Conservation (phyloP, 2,888 invertebrate genomes). For the Schizotus pectinicornis region DNA sequence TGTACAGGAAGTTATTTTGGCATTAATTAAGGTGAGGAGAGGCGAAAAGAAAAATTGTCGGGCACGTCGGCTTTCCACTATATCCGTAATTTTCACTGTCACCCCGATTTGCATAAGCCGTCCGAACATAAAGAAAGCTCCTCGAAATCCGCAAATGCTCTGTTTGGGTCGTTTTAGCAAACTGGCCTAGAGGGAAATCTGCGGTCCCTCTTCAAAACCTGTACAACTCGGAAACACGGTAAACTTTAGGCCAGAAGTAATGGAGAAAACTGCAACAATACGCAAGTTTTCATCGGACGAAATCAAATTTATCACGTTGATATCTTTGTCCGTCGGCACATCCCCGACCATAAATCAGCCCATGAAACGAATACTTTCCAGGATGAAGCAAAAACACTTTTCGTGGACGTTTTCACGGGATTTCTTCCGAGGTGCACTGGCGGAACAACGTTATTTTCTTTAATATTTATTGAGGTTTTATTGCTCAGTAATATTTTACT, state of each 20-base stretch:
- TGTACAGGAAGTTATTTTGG: too few species aligned
- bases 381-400: slow-evolving; percentile 16
- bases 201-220: not conserved
- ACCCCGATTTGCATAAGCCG: too few species aligned
- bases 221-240: not conserved
- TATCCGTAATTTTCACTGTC: too few species aligned
- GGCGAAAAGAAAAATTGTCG: too few species aligned
- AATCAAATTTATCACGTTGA: slow-evolving; percentile 18
- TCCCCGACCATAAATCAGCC: slow-evolving; percentile 17
- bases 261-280: slow-evolving; percentile 1
- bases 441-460: slow-evolving; percentile 9
- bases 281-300: slow-evolving; percentile 12
- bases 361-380: slow-evolving; percentile 19
- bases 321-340: slow-evolving; percentile 14
- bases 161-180: not conserved
- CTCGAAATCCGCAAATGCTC: not conserved
- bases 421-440: slow-evolving; percentile 3
- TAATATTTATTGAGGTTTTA: slow-evolving; percentile 24
- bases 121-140: not conserved
- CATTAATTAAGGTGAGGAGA: too few species aligned
- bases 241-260: not conserved
- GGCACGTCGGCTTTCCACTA: too few species aligned
- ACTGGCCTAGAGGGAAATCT: too few species aligned
- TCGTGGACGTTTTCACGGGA: slow-evolving; percentile 12
- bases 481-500: slow-evolving; percentile 13